phyloP scores from a whole-genome alignment of 2,888 invertebrate species.

The Cordilura impudica region DNA sequence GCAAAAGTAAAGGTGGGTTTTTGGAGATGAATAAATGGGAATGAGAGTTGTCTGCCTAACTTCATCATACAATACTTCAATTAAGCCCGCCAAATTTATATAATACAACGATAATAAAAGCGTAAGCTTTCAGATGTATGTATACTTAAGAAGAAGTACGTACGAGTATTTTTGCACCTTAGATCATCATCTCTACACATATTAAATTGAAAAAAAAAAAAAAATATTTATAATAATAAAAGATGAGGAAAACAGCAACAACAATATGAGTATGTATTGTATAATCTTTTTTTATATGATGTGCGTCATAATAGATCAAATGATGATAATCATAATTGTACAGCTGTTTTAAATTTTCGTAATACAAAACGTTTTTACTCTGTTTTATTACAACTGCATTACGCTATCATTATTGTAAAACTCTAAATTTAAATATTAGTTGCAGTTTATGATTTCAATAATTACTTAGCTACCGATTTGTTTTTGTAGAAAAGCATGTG shows the following conservation, averaged over 20 bases:
- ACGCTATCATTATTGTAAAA: too few relatives aligned
- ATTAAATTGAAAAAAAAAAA: not conserved
- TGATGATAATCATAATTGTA: conserved; percentile 17
- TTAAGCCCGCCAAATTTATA: conserved; percentile 26
- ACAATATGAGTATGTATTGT: too few relatives aligned
- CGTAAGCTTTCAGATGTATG: not conserved
- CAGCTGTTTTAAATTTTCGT: conserved; percentile 6
- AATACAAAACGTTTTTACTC: too few relatives aligned
- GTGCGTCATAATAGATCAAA: too few relatives aligned
- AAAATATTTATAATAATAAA: not conserved
- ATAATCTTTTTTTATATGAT: not conserved
- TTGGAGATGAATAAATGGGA: not conserved
- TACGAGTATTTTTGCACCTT: conserved; percentile 9
- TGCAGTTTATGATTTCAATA: too few relatives aligned
- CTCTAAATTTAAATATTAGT: too few relatives aligned
- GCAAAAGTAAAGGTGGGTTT: conserved; percentile 22
- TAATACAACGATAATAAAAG: not conserved
- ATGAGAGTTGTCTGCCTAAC: not conserved
- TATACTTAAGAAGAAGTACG: not conserved
- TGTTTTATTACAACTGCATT: too few relatives aligned
- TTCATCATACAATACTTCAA: conserved; percentile 5
- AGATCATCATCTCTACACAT: conserved; percentile 12
- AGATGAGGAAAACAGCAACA: not conserved
- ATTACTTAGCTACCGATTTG: too few relatives aligned
- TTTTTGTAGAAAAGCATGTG: too few relatives aligned